Evolutionary conservation across 2,888 invertebrate species (phyloP), one percentile per base, ranked within the genome.

Genomic region (Anodontia alba): DNA sequence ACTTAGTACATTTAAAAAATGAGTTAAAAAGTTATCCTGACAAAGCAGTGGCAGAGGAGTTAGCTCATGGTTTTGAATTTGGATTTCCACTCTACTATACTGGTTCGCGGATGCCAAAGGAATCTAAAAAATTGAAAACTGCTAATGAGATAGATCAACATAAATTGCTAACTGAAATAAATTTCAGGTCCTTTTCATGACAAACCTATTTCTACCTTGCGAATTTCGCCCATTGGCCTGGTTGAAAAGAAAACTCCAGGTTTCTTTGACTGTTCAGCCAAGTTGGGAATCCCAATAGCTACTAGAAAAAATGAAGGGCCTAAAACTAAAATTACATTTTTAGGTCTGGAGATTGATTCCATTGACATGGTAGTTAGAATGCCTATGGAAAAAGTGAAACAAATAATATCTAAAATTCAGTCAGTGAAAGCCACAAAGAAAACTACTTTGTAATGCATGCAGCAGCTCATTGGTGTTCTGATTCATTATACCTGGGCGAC

Each of bases 281-380:
- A 33, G 2, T 2, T 75, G 15, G 57, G 54, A 0, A 66, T 81
- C 2, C 81, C 74, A 1, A 54, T 72, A 26, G 68, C 71, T 2
- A 20, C 23, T 15, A 68, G 76, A 1, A 80, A 80, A 23, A 69
- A 31, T 33, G 68, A 66, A 5, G 75, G 69, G 26, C 76, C 80
- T 23, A 57, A 31, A 31, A 72, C 66, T 33, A 23, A 20, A 1
- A 23, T 72, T n/a, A 43, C 33, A 20, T 80, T 72, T 68, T 49
- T 80, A 8, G 80, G 75, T 57, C 23, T 80, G 3, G 78, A 74
- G 29, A 31, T 80, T 12, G 73, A 80, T 62, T 68, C 80, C 10
- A 29, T 31, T 1, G 20, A 57, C 10, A 68, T 76, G 57, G 51
- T 17, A 1, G 49, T 80, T 20, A 5, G 69, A 2, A 73, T 80